Evolutionary conservation across 1,140 invertebrate species (phyloP).

Genomic region (Muscidifurax raptorellus): DNA sequence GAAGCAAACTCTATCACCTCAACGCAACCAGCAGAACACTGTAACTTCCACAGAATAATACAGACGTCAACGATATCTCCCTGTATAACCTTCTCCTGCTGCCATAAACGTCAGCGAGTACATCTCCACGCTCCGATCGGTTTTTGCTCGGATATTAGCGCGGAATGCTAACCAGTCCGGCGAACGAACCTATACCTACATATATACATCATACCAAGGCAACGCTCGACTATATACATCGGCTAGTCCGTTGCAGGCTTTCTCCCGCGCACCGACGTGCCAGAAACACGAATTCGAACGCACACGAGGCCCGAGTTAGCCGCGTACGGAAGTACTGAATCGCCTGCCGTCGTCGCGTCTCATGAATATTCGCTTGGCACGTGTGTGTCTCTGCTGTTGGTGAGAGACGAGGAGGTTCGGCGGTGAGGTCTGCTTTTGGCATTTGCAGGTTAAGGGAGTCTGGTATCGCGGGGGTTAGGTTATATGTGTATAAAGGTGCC

Average conservation of each 20-base stretch:
- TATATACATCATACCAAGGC: neutral
- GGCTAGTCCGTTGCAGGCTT: neutral
- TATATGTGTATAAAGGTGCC: neutral
- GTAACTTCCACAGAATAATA: neutral
- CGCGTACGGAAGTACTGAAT: neutral
- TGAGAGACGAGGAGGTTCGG: conserved; percentile 6
- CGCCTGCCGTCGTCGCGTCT: conserved; percentile 37
- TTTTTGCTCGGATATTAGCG: neutral
- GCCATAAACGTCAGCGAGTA: neutral
- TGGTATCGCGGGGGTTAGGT: neutral
- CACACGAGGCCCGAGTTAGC: conserved; percentile 25
- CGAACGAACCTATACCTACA: neutral
- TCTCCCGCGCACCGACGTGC: conserved; percentile 22
- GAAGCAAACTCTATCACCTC: too few relatives aligned
- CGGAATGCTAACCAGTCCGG: neutral
- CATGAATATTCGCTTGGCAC: conserved; percentile 65
- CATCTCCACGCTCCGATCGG: neutral
- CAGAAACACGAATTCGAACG: conserved; percentile 56
- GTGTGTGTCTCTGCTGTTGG: neutral
- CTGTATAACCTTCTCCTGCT: neutral
- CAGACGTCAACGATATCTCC: neutral
- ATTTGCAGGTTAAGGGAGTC: neutral
- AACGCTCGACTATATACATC: neutral
- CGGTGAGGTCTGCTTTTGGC: neutral
- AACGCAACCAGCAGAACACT: neutral